Evolutionary conservation across 2,113 vertebrate genomes (phyloP).

Genomic region (Myotis brandtii): DNA sequence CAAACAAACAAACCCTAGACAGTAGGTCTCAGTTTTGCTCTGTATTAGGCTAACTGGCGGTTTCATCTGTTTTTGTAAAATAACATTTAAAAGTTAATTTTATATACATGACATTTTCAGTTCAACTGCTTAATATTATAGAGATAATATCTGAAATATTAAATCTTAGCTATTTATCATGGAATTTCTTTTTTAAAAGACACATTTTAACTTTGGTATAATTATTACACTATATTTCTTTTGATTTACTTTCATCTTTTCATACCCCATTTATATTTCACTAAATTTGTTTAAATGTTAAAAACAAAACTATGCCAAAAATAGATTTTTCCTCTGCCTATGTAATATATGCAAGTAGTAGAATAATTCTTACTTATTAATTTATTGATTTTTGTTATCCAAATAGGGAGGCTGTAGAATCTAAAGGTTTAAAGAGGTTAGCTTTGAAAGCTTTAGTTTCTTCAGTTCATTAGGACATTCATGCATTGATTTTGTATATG

Average conservation of each 20-base stretch:
- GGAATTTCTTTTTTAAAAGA: background rate
- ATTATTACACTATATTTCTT: background rate
- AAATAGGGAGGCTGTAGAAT: background rate
- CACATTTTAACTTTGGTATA: background rate
- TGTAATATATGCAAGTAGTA: background rate
- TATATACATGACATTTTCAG: background rate
- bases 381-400: background rate
- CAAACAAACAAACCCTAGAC: too few species aligned
- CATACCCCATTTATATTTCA: background rate
- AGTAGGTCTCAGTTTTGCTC: background rate
- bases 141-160: background rate
- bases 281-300: background rate
- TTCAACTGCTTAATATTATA: background rate
- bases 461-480: background rate
- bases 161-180: background rate
- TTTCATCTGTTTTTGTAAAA: background rate
- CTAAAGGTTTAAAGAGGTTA: background rate
- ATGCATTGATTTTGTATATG: background rate
- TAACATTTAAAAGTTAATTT: background rate
- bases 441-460: conserved; percentile 14
- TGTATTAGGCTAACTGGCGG: background rate
- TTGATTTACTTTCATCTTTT: background rate
- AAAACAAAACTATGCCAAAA: background rate
- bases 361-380: background rate
- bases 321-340: background rate